Evolutionary conservation across 2,797 vertebrate genomes (phyloP).

Genomic region (Hipposideros larvatus): DNA sequence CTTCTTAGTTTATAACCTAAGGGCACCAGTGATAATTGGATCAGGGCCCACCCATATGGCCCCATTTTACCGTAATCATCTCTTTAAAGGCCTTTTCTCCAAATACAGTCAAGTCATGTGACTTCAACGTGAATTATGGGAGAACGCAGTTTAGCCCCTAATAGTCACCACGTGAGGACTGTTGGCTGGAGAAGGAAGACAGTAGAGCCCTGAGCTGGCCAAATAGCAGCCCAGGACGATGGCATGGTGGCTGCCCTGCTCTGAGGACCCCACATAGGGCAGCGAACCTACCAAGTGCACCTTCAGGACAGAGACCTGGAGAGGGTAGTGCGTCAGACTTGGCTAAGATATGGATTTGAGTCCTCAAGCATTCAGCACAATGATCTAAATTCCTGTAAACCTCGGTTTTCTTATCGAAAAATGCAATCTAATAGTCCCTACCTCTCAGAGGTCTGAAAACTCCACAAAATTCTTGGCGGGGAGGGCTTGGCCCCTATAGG

Average conservation of each 20-base stretch:
- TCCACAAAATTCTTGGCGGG: background rate
- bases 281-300: background rate
- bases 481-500: too few species aligned
- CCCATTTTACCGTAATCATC: background rate
- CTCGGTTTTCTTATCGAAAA: background rate
- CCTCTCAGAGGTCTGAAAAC: background rate
- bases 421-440: accelerated
- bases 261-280: too few species aligned
- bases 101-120: background rate
- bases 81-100: background rate
- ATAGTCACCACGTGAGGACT: too few species aligned
- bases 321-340: background rate
- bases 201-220: background rate
- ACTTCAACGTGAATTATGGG: background rate
- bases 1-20: background rate
- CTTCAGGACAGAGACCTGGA: background rate
- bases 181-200: background rate
- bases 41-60: background rate
- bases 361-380: background rate
- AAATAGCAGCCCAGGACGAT: background rate
- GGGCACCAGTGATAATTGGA: background rate
- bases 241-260: background rate
- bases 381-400: background rate
- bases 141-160: background rate
- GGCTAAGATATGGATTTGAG: background rate